Evolutionary conservation across 2,113 vertebrate genomes (phyloP), one percentile per base, ranked within the genome.

Genomic region (Myiozetetes cayanensis): DNA sequence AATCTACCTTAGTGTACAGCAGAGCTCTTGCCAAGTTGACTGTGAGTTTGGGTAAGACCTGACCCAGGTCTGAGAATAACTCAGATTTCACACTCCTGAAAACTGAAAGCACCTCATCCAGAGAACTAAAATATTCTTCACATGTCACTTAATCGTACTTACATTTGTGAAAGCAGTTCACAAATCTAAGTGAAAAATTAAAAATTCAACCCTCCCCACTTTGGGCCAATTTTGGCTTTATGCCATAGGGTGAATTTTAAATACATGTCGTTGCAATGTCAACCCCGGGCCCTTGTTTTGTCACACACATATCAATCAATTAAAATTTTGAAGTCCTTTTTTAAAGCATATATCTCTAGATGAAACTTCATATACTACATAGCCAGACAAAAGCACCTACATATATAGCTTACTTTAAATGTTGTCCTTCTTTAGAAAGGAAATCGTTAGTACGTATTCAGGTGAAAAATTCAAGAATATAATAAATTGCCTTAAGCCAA

Each of bases 161-260:
- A 30, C 4, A 24, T 31, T 70, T 23, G 9, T n/a, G 39, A 93
- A 59, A 90, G 8, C 6, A 41, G 8, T 33, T 91, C 39, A 41
- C 39, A 41, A 41, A 41, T 41, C 39, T 41, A 41, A 41, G 39
- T 12, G 39, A 41, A 41, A 41, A 41, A 41, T 41, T 87, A 46
- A 68, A 88, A 85, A 33, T n/a, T 49, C 2, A 0, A 6, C 9
- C 6, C 4, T 55, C 13, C 10, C 7, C 5, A 1, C 5, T 47
- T 87, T 2, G 3, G 14, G 14, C 2, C 6, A 30, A 27, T 80
- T 77, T 61, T 73, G 13, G 28, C 19, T 82, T 68, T n/a, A 35
- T 25, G 22, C 0, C 3, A 11, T 7, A 66, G 25, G 43, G 55
- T 67, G 31, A 46, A 52, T 63, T 87, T 86, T 12, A 71, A 82